Conservation (phyloP, 2,113 vertebrate species). For the Microtus pennsylvanicus region DNA sequence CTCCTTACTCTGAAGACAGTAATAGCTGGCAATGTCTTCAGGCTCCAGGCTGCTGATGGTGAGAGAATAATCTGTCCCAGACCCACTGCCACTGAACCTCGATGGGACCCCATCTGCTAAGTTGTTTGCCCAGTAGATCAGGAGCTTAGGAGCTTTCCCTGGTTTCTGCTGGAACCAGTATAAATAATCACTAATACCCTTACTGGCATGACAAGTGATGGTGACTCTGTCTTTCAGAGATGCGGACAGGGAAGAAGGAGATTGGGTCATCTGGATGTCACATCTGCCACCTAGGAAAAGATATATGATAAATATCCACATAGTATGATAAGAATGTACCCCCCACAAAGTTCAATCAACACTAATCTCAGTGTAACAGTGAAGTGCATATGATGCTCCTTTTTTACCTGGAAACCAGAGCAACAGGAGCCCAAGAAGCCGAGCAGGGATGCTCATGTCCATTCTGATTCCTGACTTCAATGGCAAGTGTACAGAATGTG, state of each 20-base stretch:
- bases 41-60: not conserved
- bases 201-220: not conserved
- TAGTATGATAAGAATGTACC: not conserved
- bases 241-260: no score
- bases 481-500: rapidly evolving
- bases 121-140: rapidly evolving
- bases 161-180: not conserved
- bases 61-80: not conserved
- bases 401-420: not conserved
- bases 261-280: no score
- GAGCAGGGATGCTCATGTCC: no score
- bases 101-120: not conserved
- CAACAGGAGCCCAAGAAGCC: not conserved
- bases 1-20: no score
- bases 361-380: not conserved
- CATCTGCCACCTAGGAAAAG: not conserved
- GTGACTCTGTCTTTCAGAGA: no score
- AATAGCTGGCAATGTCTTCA: no score
- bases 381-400: not conserved
- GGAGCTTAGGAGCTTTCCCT: not conserved
- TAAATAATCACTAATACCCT: not conserved
- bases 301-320: not conserved
- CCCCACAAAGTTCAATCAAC: not conserved
- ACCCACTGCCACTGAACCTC: not conserved
- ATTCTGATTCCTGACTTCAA: no score